These are phyloP conservation scores for Campoletis raptor DNA, from an alignment of 2,888 invertebrate species.

Conservation along the genomic window DNA sequence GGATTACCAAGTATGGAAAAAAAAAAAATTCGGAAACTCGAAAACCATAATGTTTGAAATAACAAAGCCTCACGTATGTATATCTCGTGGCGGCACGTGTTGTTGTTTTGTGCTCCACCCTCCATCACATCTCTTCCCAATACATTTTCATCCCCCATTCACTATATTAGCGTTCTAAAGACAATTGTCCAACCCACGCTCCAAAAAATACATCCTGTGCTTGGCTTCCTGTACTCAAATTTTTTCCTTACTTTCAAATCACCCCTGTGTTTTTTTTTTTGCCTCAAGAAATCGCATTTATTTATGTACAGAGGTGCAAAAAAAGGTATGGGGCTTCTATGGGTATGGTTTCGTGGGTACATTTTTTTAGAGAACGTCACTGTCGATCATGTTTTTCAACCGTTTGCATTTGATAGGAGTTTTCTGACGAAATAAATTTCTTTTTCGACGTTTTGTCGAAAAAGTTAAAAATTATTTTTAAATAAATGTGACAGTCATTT, in stretches of 20 bases:
- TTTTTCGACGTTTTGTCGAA: neutral
- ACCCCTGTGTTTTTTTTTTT: slow-evolving; percentile 35
- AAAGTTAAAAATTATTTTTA: neutral
- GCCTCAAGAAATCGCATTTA: slow-evolving; percentile 27
- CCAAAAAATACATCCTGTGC: slow-evolving; percentile 28
- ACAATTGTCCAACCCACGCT: slow-evolving; percentile 15
- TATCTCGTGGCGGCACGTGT: neutral
- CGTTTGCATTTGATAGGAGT: neutral
- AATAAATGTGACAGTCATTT: neutral
- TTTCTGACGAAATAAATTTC: neutral
- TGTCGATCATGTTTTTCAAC: neutral
- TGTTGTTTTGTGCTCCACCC: slow-evolving; percentile 3
- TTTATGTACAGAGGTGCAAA: slow-evolving; percentile 26
- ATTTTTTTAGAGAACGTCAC: neutral
- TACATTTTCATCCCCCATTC: neutral
- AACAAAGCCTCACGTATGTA: neutral
- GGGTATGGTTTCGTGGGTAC: slow-evolving; percentile 13
- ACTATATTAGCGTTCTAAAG: neutral
- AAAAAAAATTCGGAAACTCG: neutral
- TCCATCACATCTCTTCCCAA: neutral
- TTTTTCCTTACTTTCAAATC: neutral
- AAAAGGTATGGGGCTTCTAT: slow-evolving; percentile 35
- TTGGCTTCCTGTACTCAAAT: slow-evolving; percentile 17
- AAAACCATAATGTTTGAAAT: neutral
- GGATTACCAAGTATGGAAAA: neutral